These are phyloP conservation scores for Probosciger aterrimus DNA, from an alignment of 2,113 vertebrate species.

Conservation along the genomic window DNA sequence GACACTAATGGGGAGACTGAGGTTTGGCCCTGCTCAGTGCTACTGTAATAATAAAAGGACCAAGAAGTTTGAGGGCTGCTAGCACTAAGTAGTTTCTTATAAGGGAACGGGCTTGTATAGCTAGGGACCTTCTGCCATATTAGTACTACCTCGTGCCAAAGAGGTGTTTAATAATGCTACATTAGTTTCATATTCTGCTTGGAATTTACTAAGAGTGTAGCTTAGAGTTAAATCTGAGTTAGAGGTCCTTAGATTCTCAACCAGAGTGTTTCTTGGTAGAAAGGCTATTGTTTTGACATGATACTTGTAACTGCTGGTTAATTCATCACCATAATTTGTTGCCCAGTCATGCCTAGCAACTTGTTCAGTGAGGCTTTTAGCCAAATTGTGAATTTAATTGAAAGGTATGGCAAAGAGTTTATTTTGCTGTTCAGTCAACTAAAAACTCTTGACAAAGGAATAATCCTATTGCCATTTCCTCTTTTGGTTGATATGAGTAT, in stretches of 20 bases:
- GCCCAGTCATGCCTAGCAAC: background rate
- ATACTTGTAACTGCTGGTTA: background rate
- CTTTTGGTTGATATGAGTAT: background rate
- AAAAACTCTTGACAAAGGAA: background rate
- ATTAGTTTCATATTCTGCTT: background rate
- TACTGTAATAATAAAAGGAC: background rate
- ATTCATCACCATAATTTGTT: background rate
- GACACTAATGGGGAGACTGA: background rate
- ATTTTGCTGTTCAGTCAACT: background rate
- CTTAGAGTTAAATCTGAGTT: background rate
- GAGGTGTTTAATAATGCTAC: background rate
- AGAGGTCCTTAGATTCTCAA: background rate
- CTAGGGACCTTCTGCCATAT: background rate
- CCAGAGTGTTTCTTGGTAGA: background rate
- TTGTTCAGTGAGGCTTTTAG: background rate
- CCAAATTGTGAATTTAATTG: background rate
- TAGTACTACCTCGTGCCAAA: background rate
- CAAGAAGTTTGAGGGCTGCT: background rate
- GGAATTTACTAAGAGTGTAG: background rate
- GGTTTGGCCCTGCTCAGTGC: background rate
- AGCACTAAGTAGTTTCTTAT: background rate
- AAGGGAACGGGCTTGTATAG: rapidly evolving
- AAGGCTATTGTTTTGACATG: background rate
- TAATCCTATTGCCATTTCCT: background rate
- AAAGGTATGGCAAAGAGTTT: background rate